Evolutionary conservation across 2,888 invertebrate genomes (phyloP).

Genomic region (Drosophila emarginata): DNA sequence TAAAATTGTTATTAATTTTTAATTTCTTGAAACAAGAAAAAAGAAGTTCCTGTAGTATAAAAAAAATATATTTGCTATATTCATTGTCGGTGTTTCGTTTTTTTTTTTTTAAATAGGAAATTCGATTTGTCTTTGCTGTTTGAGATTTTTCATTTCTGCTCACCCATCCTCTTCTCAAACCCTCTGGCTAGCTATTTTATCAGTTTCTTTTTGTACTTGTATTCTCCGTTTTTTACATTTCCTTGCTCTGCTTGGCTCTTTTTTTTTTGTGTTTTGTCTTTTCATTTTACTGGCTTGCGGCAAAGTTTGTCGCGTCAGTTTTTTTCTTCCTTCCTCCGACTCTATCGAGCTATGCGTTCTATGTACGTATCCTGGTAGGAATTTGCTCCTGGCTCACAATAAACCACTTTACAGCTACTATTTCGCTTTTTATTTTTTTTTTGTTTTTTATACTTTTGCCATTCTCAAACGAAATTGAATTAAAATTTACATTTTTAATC

Average conservation of each 20-base stretch:
- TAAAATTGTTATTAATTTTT: neutral
- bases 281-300: slow-evolving; percentile 64
- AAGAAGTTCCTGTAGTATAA: neutral
- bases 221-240: neutral
- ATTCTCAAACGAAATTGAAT: slow-evolving; percentile 71
- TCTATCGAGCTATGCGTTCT: slow-evolving; percentile 6
- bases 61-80: neutral
- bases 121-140: slow-evolving; percentile 57
- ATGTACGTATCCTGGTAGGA: slow-evolving; percentile 24
- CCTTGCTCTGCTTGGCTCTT: slow-evolving; percentile 18
- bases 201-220: slow-evolving; percentile 51
- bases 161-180: slow-evolving; percentile 19
- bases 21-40: neutral
- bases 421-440: slow-evolving; percentile 37
- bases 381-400: slow-evolving; percentile 57
- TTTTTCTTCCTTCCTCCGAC: neutral
- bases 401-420: slow-evolving; percentile 75
- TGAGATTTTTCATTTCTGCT: slow-evolving; percentile 36
- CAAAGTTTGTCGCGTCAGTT: slow-evolving; percentile 72
- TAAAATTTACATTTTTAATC: slow-evolving; percentile 79
- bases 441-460: slow-evolving; percentile 26
- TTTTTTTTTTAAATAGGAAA: slow-evolving; percentile 38
- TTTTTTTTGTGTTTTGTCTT: slow-evolving; percentile 37
- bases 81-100: neutral
- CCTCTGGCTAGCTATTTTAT: slow-evolving; percentile 66